Conservation (phyloP, 2,113 vertebrate genomes). For the Dromiciops gliroides region DNA sequence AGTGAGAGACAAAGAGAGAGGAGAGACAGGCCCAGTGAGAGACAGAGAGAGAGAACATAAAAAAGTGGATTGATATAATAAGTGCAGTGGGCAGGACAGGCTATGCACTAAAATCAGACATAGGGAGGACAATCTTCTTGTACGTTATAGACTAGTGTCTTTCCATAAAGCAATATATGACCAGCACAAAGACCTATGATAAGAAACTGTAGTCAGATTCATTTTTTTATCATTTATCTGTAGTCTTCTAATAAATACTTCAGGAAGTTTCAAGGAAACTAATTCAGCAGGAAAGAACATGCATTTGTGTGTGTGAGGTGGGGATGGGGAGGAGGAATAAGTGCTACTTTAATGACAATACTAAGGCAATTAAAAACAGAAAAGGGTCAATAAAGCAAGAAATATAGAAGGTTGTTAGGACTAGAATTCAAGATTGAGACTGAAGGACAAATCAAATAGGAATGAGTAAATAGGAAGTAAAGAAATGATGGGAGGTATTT, state of each 20-base stretch:
- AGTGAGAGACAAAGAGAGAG: background rate
- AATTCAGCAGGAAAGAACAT: background rate
- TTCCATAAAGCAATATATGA: background rate
- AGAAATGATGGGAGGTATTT: background rate
- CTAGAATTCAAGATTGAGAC: background rate
- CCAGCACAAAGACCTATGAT: background rate
- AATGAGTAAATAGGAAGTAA: background rate
- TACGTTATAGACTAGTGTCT: background rate
- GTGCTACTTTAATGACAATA: background rate
- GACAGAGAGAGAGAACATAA: background rate
- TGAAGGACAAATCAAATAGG: background rate
- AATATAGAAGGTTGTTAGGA: background rate
- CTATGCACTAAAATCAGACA: background rate
- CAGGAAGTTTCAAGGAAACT: background rate
- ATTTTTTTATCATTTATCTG: background rate
- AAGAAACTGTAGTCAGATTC: background rate
- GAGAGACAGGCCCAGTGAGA: background rate
- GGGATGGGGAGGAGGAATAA: no score
- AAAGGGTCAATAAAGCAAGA: background rate
- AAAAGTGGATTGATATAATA: background rate
- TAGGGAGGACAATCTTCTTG: background rate
- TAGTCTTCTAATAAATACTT: background rate
- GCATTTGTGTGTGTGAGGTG: background rate
- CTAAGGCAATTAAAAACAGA: background rate
- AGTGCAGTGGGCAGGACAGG: background rate